phyloP scores from a whole-genome alignment of 2,113 vertebrate species.

The Syngnathoides biaculeatus region DNA sequence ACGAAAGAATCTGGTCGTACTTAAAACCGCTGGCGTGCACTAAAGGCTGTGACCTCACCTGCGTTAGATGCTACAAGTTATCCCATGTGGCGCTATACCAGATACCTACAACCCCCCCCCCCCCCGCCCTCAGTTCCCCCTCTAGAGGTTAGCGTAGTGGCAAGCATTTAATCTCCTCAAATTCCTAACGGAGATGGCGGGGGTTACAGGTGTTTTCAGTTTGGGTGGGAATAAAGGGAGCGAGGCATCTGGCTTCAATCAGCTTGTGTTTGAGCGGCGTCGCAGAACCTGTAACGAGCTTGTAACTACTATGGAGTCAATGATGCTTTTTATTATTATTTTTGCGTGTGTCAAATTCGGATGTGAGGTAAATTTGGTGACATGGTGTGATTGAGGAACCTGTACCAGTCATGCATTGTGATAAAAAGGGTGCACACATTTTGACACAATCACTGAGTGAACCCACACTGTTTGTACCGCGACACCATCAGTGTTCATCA shows the following conservation, averaged over 20 bases:
- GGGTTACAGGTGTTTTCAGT: constrained; percentile 70
- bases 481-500: no score
- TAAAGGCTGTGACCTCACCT: constrained; percentile 27
- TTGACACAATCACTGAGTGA: neutral
- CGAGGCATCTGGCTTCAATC: constrained; percentile 65
- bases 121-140: constrained; percentile 12
- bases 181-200: constrained; percentile 54
- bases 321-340: neutral
- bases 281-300: neutral
- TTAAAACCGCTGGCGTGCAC: neutral
- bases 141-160: constrained; percentile 54
- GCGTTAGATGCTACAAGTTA: constrained; percentile 27
- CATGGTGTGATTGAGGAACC: no score
- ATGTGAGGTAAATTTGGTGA: no score
- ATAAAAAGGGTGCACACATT: neutral
- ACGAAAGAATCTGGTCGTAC: constrained; percentile 4
- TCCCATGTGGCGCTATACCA: constrained; percentile 24
- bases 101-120: constrained; percentile 18
- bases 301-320: neutral
- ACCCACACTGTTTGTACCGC: no score
- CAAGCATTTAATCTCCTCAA: constrained; percentile 57
- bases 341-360: no score
- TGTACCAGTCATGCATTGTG: no score
- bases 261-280: constrained; percentile 16
- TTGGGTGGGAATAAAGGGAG: constrained; percentile 38